Evolutionary conservation across 2,888 invertebrate species (phyloP), one percentile per base, ranked within the genome.

Genomic region (Mycalesis mineus): DNA sequence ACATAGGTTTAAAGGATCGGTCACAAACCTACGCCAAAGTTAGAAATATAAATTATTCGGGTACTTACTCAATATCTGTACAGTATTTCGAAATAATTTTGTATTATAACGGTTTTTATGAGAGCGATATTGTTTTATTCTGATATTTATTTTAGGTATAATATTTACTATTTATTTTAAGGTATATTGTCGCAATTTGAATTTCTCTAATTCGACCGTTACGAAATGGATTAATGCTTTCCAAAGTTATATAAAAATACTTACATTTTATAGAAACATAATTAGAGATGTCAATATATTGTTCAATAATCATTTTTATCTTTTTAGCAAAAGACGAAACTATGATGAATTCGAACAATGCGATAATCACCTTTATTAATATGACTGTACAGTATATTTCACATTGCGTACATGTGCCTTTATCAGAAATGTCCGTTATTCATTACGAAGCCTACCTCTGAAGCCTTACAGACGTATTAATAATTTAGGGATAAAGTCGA

Each of bases 11-110:
- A 61, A 48, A 63, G 69, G 73, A 74, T 80, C 75, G 75, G 81
- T 83, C 83, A 82, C 81, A 82, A 83, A 78, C 71, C 70, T 80
- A 82, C 79, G 78, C 87, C 85, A 85, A 87, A 87, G 85, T 75
- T 85, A 84, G 78, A 67, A 22, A 51, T 61, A 61, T 49, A 57
- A 36, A 55, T 59, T 51, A 58, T 53, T 39, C 37, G 37, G 17
- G 11, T 47, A 54, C 51, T 49, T 47, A 54, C 51, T 49, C 48
- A 48, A n/a, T 44, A 15, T 51, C 14, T 55, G 28, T 55, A 51
- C 37, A 57, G 47, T 47, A 53, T 55, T 40, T 36, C 33, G 45
- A 39, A 36, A 33, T 55, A 51, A 39, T 57, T 50, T 31, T 57
- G 36, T 57, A 17, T 28, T 37, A 28, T 52, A 36, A 42, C n/a